Conservation (phyloP, 2,888 invertebrate species). For the Ophonus ardosiacus region DNA sequence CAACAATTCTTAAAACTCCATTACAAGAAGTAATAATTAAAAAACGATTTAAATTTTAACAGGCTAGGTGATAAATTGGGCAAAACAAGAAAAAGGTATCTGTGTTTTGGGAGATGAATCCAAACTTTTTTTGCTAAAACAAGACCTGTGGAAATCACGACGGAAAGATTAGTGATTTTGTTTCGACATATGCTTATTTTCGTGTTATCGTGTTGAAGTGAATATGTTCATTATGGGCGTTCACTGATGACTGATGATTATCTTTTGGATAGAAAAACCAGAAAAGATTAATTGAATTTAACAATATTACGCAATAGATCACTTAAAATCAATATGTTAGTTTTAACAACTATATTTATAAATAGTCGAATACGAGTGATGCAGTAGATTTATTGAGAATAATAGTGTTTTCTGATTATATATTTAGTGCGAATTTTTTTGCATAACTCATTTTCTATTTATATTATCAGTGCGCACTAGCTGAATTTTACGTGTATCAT, state of each 20-base stretch:
- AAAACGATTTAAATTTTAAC: constrained; percentile 25
- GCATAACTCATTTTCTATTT: no score
- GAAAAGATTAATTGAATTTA: neutral
- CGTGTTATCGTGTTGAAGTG: neutral
- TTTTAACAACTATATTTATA: neutral
- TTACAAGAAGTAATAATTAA: constrained; percentile 28
- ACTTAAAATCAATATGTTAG: neutral
- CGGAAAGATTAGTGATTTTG: neutral
- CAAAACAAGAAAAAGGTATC: neutral
- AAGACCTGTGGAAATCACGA: neutral
- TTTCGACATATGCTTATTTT: neutral
- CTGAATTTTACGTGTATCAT: no score
- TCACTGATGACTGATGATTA: neutral
- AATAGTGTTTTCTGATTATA: no score
- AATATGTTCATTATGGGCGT: neutral
- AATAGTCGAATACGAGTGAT: neutral
- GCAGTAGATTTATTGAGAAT: no score
- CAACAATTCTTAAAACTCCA: constrained; percentile 8
- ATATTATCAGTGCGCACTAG: no score
- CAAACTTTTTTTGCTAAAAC: no score
- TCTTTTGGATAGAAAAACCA: neutral
- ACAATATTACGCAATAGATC: neutral
- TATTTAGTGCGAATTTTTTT: no score
- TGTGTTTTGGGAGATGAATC: neutral
- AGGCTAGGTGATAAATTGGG: neutral